Evolutionary conservation across 2,888 invertebrate genomes (phyloP), one percentile per base, ranked within the genome.

Genomic region (Congeria kusceri): DNA sequence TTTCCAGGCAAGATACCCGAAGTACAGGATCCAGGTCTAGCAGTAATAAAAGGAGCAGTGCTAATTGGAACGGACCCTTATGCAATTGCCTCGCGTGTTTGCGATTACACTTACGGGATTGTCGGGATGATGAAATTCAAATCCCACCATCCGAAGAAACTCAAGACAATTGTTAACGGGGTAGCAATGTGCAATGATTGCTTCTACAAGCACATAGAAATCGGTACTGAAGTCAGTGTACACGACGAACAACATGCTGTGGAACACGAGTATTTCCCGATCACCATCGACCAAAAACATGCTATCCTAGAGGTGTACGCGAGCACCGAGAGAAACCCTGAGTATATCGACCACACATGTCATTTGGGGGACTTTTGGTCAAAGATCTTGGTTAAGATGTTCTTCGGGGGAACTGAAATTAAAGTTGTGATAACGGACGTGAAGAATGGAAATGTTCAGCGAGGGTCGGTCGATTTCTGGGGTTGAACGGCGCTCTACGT

Each of bases 21-120:
- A n/a, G 76, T 76, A 1, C 32, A 56, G 1, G 76, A 76, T 18
- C 73, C 81, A 47, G 49, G 53, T 0, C 28, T 32, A 9, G 77
- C 71, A 7, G 71, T 81, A 15, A 57, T 81, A 7, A 77, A 71
- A 59, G 81, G 81, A 23, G 81, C 81, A 0, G 77, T 81, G 11
- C 44, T 74, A 1, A 67, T 67, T 39, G 81, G 81, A 11, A 70
- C 59, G 5, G 53, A 71, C 20, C 62, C 63, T 3, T 62, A 32
- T 20, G 71, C 57, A 18, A 69, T 81, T 20, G 15, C 53, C 7
- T 66, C 77, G 18, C 28, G 81, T 32, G 56, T 66, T 9, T 71
- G 77, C 62, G 64, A 69, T 23, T 72, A 67, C 46, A 72, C 80
- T 0, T 76, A 76, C 27, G 80, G 80, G 1, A 72, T 80, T 57